A percentile compares a stretch with the other conserved stretches of the same genome.
These are phyloP conservation scores for Platycnemis pennipes DNA, from an alignment of 2,888 invertebrate species.

Conservation along the genomic window DNA sequence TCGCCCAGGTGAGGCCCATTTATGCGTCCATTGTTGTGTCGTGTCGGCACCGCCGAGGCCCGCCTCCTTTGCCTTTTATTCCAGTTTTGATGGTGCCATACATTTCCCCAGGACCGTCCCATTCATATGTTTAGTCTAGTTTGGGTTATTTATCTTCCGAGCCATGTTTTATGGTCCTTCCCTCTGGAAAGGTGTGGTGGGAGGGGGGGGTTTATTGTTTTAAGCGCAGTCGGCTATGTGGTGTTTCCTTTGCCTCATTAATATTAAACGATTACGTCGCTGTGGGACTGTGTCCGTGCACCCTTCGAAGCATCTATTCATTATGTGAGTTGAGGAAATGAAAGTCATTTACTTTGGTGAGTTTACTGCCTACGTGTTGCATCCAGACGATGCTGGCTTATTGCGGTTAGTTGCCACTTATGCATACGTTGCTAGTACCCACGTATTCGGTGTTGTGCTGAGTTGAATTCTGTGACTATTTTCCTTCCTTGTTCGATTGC, in stretches of 20 bases:
- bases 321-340: not conserved
- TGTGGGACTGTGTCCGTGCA: not conserved
- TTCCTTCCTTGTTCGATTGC: no score
- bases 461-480: no score
- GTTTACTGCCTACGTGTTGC: no score
- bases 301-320: not conserved
- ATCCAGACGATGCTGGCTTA: no score
- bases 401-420: no score
- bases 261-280: conserved; percentile 47
- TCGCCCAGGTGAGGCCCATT: conserved; percentile 9
- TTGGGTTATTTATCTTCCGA: conserved; percentile 11
- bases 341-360: not conserved
- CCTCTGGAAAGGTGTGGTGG: conserved; percentile 21
- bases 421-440: no score
- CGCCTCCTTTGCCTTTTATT: not conserved
- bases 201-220: not conserved
- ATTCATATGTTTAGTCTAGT: conserved; percentile 37
- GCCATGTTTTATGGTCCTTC: not conserved
- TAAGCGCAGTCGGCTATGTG: not conserved
- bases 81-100: not conserved
- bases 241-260: conserved; percentile 42
- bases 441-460: no score
- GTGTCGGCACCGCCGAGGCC: not conserved
- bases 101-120: not conserved
- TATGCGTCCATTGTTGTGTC: conserved; percentile 52